Base-by-base conservation (phyloP, 2,888 invertebrate genomes). In the Zele albiditarsus region DNA sequence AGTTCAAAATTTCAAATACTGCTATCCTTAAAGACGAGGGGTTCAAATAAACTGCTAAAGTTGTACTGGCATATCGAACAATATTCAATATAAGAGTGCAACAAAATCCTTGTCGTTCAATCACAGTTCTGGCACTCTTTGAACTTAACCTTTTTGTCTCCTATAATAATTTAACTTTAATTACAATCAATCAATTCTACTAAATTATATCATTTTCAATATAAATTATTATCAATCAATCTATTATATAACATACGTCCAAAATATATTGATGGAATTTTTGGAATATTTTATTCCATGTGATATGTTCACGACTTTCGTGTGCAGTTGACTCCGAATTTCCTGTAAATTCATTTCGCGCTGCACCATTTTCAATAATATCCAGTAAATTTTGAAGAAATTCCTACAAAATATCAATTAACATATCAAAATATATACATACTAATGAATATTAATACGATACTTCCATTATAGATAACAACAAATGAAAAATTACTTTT, bases 81-180 rank as follows among this genome's bases (percentile, higher is more conserved):
- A 81, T 81, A 28, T 74, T 75, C 3, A 73, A 53, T 60, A 82
- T 73, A 4, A 80, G 33, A 5, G 66, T 53, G 27, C 77, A 77
- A 25, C 84, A 72, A 91, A 85, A 84, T 90, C 90, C 76, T 88
- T 84, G 83, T 89, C 89, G 49, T 84, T 72, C 91, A 82, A 77
- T 87, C 89, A 75, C 89, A 83, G 82, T 89, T 89, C 70, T 90
- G 83, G 49, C 89, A 89, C 75, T 84, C 86, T 67, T 73, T 23
- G 16, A 23, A 0, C 10, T 10, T 12, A 72, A n/a, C 27, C 69
- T 73, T 1, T 60, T 73, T 6, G 62, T 88, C 90, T 92, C 92
- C 92, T 92, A 83, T 38, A 73, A 75, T 75, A 80, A 46, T 74
- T 28, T 2, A 20, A 20, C 12, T 53, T 23, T 46, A 3, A 69